phyloP scores from a whole-genome alignment of 1,140 invertebrate species.

The Frieseomelitta varia region DNA sequence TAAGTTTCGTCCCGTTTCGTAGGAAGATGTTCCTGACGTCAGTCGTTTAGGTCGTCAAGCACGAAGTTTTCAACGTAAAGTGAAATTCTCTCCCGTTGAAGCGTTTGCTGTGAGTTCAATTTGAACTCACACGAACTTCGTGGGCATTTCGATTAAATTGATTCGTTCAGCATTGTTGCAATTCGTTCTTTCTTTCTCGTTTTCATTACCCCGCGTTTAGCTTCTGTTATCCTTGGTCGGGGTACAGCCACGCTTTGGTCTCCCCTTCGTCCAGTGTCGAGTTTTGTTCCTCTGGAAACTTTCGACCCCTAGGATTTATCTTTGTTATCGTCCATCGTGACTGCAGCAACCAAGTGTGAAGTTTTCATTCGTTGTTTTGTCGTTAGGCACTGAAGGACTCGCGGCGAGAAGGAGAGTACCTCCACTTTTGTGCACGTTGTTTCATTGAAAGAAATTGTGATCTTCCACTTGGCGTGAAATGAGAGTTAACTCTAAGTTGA shows the following conservation, averaged over 20 bases:
- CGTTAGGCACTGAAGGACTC: too few relatives aligned
- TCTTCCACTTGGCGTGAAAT: too few relatives aligned
- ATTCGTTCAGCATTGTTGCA: background rate
- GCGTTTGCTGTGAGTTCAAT: background rate
- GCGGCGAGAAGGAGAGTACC: too few relatives aligned
- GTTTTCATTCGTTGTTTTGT: background rate
- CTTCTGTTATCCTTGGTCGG: background rate
- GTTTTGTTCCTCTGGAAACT: background rate
- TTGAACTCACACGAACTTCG: background rate
- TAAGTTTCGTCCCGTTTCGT: constrained; percentile 9
- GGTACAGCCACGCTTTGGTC: background rate
- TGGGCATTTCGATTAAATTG: background rate
- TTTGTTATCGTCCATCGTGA: background rate
- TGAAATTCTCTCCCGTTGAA: too few relatives aligned
- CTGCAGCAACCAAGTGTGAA: background rate
- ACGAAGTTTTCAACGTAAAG: too few relatives aligned
- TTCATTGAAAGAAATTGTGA: too few relatives aligned
- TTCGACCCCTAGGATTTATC: background rate
- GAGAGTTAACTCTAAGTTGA: too few relatives aligned
- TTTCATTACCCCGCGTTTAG: background rate
- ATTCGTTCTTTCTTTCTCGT: background rate
- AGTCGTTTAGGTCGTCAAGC: background rate
- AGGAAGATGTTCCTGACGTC: background rate
- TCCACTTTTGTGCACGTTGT: too few relatives aligned
- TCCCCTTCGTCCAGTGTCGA: background rate